Evolutionary conservation across 2,797 vertebrate genomes (phyloP).

Genomic region (Buceros bicornis): DNA sequence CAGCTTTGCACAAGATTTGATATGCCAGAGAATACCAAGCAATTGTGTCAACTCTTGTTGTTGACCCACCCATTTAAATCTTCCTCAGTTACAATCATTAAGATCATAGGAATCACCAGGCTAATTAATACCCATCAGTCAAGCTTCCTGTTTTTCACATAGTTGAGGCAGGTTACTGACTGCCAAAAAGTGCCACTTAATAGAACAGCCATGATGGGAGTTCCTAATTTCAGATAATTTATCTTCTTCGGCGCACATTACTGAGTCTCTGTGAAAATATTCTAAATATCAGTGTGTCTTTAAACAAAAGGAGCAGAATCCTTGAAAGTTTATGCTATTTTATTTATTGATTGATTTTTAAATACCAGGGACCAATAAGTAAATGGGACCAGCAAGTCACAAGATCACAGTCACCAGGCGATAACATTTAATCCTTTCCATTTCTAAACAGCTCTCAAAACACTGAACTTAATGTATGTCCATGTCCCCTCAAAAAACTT

Average conservation of each 20-base stretch:
- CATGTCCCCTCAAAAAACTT: neutral
- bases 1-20: neutral
- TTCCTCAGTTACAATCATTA: neutral
- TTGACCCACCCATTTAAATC: neutral
- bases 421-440: neutral
- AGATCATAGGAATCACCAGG: neutral
- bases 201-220: neutral
- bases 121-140: neutral
- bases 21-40: neutral
- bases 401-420: neutral
- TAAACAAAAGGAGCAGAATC: neutral
- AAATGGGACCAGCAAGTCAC: neutral
- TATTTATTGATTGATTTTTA: neutral
- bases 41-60: neutral
- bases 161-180: neutral
- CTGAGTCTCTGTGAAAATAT: neutral
- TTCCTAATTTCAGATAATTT: neutral
- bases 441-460: neutral
- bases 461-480: neutral
- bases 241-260: neutral
- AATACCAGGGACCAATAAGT: neutral
- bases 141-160: neutral
- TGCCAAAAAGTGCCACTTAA: neutral
- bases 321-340: neutral
- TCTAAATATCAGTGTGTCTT: neutral